Percentiles rank a stretch among this genome's conserved stretches.
Evolutionary conservation across 2,797 vertebrate genomes (phyloP).

Genomic region (Gephyroberyx darwinii): DNA sequence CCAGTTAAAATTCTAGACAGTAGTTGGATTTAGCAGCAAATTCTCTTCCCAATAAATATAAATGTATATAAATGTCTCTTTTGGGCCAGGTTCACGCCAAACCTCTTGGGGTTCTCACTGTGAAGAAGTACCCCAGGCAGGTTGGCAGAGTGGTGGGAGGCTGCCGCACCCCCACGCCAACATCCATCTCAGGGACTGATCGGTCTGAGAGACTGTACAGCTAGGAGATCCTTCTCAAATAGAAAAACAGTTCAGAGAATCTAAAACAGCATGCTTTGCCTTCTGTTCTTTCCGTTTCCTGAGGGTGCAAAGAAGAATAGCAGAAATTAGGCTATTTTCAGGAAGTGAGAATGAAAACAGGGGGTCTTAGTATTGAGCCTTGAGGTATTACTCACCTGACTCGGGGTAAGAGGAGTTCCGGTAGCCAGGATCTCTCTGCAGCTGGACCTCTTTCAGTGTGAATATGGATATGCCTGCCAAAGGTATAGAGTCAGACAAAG

Average conservation of each 20-base stretch:
- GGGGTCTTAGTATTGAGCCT: background rate
- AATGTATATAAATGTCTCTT: slow-evolving; percentile 84
- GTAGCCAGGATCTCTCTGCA: slow-evolving; percentile 96
- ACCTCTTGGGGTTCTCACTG: slow-evolving; percentile 44
- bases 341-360: background rate
- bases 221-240: slow-evolving; percentile 57
- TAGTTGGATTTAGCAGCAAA: slow-evolving; percentile 98
- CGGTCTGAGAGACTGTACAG: slow-evolving; percentile 60
- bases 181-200: slow-evolving; percentile 63
- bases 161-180: slow-evolving; percentile 34
- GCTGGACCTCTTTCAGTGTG: slow-evolving; percentile 94
- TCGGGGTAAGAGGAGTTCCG: slow-evolving; percentile 93
- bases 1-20: slow-evolving; percentile 89
- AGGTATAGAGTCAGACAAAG: slow-evolving; percentile 33
- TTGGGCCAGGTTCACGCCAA: slow-evolving; percentile 54
- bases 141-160: slow-evolving; percentile 67
- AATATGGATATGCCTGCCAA: slow-evolving; percentile 82
- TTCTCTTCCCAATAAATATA: slow-evolving; percentile 94
- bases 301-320: slow-evolving; percentile 47
- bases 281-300: slow-evolving; percentile 96
- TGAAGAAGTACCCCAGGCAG: slow-evolving; percentile 79
- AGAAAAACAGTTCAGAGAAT: slow-evolving; percentile 60
- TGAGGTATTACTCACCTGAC: slow-evolving; percentile 82
- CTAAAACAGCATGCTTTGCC: slow-evolving; percentile 99
- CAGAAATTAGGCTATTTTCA: background rate